Conservation (phyloP, 2,888 invertebrate species). For the Neocrepidodera transversa region DNA sequence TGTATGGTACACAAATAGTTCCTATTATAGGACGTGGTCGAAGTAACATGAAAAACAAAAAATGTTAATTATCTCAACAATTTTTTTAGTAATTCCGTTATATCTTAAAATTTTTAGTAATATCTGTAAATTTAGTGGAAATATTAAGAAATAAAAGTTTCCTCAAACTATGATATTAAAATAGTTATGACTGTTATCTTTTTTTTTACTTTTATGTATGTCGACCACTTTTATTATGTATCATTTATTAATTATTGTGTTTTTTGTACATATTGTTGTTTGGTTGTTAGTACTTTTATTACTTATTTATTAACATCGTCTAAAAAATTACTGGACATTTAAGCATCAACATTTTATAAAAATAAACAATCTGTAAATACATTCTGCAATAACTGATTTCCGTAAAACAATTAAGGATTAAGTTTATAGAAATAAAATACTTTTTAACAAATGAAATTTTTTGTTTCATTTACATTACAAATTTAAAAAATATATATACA, state of each 20-base stretch:
- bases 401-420: background rate
- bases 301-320: conserved; percentile 7
- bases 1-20: conserved; percentile 8
- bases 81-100: background rate
- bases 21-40: conserved; percentile 16
- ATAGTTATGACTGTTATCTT: too few relatives aligned
- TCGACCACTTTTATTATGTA: conserved; percentile 7
- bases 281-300: conserved; percentile 19
- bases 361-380: background rate
- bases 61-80: background rate
- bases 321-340: background rate
- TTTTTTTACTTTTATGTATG: conserved; percentile 12
- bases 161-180: too few relatives aligned
- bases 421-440: background rate
- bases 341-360: background rate
- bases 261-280: conserved; percentile 28
- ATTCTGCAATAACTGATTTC: background rate
- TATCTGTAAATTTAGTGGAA: background rate
- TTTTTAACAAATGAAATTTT: background rate
- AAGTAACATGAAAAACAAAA: conserved; percentile 13
- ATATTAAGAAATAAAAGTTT: too few relatives aligned
- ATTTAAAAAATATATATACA: too few relatives aligned
- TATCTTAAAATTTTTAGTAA: background rate
- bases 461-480: background rate
- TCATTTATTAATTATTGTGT: conserved; percentile 16